Conservation (phyloP, 1,140 invertebrate species). For the Drosophila albomicans region DNA sequence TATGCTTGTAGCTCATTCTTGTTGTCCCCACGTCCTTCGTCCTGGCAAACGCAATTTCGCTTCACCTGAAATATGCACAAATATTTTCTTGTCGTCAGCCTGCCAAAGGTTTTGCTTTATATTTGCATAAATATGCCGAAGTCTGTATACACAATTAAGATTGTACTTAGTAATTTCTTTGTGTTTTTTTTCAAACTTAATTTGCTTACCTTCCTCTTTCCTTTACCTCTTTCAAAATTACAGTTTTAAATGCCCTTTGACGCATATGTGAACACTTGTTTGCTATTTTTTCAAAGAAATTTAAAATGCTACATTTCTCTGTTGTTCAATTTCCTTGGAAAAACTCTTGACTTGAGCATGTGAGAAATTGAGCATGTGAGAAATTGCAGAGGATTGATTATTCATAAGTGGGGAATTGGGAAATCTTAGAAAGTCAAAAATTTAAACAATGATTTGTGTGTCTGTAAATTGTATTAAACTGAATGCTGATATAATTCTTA, state of each 20-base stretch:
- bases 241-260: conserved; percentile 5
- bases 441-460: no score
- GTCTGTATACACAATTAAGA: conserved; percentile 65
- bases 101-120: conserved; percentile 58
- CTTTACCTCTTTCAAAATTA: conserved; percentile 29
- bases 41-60: conserved; percentile 43
- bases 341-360: background rate
- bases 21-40: background rate
- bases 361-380: background rate
- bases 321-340: conserved; percentile 8
- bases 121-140: conserved; percentile 76
- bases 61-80: conserved; percentile 47
- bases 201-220: conserved; percentile 9
- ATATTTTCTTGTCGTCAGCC: conserved; percentile 49
- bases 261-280: background rate
- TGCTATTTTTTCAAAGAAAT: background rate
- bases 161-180: conserved; percentile 39
- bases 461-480: no score
- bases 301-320: background rate
- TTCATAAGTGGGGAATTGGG: background rate
- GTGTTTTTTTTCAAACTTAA: conserved; percentile 23
- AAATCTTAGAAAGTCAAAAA: background rate
- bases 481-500: no score
- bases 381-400: background rate
- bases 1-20: background rate